Base-by-base conservation (phyloP, 2,888 invertebrate species). In the Drosophila aldrichi region DNA sequence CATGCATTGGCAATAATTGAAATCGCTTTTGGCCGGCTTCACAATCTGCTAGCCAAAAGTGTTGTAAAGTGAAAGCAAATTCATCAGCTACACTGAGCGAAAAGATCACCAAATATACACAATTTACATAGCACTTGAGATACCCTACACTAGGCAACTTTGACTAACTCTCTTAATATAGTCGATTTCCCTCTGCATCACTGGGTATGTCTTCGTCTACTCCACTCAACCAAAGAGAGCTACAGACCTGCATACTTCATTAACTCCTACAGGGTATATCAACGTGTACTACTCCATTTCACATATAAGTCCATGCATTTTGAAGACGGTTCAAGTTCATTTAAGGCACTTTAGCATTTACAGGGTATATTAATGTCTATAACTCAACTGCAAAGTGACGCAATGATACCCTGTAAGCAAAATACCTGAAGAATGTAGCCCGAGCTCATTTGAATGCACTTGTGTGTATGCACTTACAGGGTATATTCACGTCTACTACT, bases 1-100 rank as follows among this genome's bases (percentile, higher is more conserved):
- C 75, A 63, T 66, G 68, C 71, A 66, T 52, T 55, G 75, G 63
- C 58, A 61, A 55, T 84, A 83, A 83, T 83, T 84, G 78, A 80
- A 75, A 56, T 73, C 58, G 61, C 57, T 69, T 69, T 62, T 57
- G 44, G 43, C 38, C 22, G 51, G 71, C 25, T 57, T 59, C 54
- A 54, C 67, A 57, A 63, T 58, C 68, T 41, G 22, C 38, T 1
- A 10, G 41, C 9, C 38, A 14, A 38, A 58, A 40, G 36, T 54
- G 38, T 1, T 16, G 18, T 32, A 43, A 55, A 55, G 20, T 9
- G 52, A 16, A 49, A 22, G 3, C 49, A 20, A 32, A 55, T 38
- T n/a, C 63, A 40, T 0, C 12, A 40, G 40, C 25, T 46, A 63
- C 64, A 63, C 49, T 59, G 49, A 32, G 32, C 18, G 49, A 32